Evolutionary conservation across 2,888 invertebrate species (phyloP).

Genomic region (Eupithecia subumbrata): DNA sequence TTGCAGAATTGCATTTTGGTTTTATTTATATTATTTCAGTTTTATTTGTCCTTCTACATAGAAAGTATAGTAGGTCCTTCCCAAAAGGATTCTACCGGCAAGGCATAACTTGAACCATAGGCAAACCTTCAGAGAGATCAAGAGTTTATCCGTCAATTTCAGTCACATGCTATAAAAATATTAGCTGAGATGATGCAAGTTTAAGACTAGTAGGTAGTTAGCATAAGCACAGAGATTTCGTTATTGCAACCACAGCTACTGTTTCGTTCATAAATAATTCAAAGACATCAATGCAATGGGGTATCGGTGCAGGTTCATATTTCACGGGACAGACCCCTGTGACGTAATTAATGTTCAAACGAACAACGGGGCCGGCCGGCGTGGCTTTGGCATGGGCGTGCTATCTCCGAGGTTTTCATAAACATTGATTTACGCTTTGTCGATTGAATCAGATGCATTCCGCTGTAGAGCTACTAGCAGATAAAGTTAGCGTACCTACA

Average conservation of each 20-base stretch:
- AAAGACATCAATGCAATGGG: constrained; percentile 66
- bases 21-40: not conserved
- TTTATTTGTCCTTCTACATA: not conserved
- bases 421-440: constrained; percentile 59
- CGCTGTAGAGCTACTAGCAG: not conserved
- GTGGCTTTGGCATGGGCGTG: constrained; percentile 56
- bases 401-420: constrained; percentile 54
- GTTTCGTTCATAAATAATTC: constrained; percentile 67
- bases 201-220: not conserved
- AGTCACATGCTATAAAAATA: not conserved
- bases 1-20: constrained; percentile 1
- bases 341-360: constrained; percentile 67
- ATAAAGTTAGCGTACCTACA: not conserved
- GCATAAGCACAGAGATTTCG: not conserved
- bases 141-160: not conserved
- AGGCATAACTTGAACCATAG: not conserved
- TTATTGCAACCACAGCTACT: constrained; percentile 12
- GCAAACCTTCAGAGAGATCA: not conserved
- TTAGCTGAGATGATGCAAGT: not conserved
- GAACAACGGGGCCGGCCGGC: constrained; percentile 53
- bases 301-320: constrained; percentile 74
- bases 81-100: not conserved
- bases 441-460: constrained; percentile 32
- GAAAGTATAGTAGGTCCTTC: not conserved
- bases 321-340: constrained; percentile 66